phyloP scores from a whole-genome alignment of 2,888 invertebrate species.

The Cheilosia urbana region DNA sequence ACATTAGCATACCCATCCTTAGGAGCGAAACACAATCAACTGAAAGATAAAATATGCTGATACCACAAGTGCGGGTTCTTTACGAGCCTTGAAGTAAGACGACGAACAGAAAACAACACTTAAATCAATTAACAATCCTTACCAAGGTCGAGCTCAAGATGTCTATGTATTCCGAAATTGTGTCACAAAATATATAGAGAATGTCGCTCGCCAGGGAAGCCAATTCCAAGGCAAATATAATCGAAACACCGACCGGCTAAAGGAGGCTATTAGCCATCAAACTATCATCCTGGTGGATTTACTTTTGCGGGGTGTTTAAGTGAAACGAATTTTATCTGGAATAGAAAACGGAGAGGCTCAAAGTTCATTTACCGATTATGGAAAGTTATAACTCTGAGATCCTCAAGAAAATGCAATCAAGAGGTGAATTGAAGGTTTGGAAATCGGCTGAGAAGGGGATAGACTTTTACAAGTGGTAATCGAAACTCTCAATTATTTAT shows the following conservation, averaged over 20 bases:
- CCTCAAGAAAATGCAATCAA: conserved; percentile 1
- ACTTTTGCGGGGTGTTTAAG: conserved; percentile 5
- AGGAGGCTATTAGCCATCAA: conserved; percentile 29
- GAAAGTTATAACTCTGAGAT: conserved; percentile 19
- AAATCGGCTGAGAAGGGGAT: conserved; percentile 9
- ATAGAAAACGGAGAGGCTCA: conserved; percentile 9
- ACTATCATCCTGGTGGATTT: conserved; percentile 16
- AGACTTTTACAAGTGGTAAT: conserved; percentile 11
- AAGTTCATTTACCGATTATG: conserved; percentile 22
- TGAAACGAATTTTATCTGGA: conserved; percentile 13
- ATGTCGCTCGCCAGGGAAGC: neutral
- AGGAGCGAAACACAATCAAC: too few species aligned
- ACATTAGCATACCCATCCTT: too few species aligned
- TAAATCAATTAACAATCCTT: conserved; percentile 16
- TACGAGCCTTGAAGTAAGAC: neutral
- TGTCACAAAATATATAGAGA: conserved; percentile 31
- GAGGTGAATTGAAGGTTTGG: conserved; percentile 12
- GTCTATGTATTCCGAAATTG: neutral
- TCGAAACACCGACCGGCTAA: conserved; percentile 5
- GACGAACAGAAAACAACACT: neutral
- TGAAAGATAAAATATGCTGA: neutral
- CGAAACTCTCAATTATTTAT: conserved; percentile 14
- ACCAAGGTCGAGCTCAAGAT: neutral
- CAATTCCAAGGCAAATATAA: conserved; percentile 3
- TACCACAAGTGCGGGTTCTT: neutral